Base-by-base conservation (phyloP, 1,140 invertebrate genomes). In the Psix sp. region DNA sequence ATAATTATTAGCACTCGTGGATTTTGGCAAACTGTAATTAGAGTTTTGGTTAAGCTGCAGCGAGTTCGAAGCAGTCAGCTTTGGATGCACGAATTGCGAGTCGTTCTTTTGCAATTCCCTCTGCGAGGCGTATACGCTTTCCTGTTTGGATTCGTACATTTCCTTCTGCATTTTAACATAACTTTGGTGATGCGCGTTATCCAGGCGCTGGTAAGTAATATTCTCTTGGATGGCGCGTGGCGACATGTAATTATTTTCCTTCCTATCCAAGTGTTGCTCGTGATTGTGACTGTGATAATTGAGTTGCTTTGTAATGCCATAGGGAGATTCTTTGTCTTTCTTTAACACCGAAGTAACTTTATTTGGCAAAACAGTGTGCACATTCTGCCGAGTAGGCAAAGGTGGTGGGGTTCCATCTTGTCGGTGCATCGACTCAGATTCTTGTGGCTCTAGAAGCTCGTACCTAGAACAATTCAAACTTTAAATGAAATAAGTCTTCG, bases 381-480 rank as follows among this genome's bases (percentile, higher is more conserved):
- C 77, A 17, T 78, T 86, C 21, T 88, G 83, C 3, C 88, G 78
- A 1, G 84, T 86, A 2, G 90, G 90, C 2, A 90, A 77, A 2
- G 89, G 90, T 0, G 90, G 90, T 2, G 89, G 86, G 5, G 87
- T 86, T 3, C 84, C 84, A 11, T 82, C 78, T 13, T 63, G 63
- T 4, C 82, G 80, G 39, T 81, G 77, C 51, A 66, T 67, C 5
- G 48, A 36, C 14, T 86, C 81, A 17, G 83, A 80, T 39, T 88
- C 86, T 24, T 85, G 84, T 1, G 82, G 76, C 42, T 91, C 89
- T 18, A 88, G 59, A 21, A 90, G 80, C 57, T 91, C 90, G 67
- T 91, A 91, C 86, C 85, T 85, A 21, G 0, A 75, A 35, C 56
- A 5, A 33, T 33, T 33, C 48, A 36, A 31, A 63, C n/a, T n/a